Evolutionary conservation across 2,888 invertebrate species (phyloP).

Genomic region (Exephanes ischioxanthus): DNA sequence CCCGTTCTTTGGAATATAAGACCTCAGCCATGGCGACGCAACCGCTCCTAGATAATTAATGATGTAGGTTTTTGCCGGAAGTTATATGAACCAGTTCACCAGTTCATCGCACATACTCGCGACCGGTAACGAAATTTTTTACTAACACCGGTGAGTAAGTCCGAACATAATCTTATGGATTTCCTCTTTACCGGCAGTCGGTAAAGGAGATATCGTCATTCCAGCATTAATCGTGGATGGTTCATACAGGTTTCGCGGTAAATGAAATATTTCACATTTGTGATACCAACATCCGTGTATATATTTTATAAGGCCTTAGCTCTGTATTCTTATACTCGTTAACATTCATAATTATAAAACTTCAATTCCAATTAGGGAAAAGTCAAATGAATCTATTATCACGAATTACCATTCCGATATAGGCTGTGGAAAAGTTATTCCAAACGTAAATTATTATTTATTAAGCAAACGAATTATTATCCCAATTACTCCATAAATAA

Average conservation of each 20-base stretch:
- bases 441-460: not conserved
- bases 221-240: not conserved
- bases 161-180: not conserved
- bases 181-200: not conserved
- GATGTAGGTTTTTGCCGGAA: not conserved
- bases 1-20: too few relatives aligned
- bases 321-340: constrained; percentile 47
- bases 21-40: not conserved
- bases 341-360: constrained; percentile 55
- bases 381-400: constrained; percentile 24
- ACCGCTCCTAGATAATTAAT: not conserved
- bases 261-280: not conserved
- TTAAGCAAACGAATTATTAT: not conserved
- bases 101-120: not conserved
- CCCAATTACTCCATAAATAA: constrained; percentile 19
- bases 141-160: not conserved
- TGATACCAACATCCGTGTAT: constrained; percentile 44
- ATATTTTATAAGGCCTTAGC: constrained; percentile 48
- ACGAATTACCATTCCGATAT: not conserved
- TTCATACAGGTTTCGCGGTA: not conserved
- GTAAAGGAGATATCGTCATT: not conserved
- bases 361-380: constrained; percentile 48
- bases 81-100: not conserved
- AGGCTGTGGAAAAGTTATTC: constrained; percentile 15
- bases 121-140: not conserved